These are phyloP conservation scores for Helostoma temminkii DNA, from an alignment of 2,797 vertebrate species.

Conservation along the genomic window DNA sequence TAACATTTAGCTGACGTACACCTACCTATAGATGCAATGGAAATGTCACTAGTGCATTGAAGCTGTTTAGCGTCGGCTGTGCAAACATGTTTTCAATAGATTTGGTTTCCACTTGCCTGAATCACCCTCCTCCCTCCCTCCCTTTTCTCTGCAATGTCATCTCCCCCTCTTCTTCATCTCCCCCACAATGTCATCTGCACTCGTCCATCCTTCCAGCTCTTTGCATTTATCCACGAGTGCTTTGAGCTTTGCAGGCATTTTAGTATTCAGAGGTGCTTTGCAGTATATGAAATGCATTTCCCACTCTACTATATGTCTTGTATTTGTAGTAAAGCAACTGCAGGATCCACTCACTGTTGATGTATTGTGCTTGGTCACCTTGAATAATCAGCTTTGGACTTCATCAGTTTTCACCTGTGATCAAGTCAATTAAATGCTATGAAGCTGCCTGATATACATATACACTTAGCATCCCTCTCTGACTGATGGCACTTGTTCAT, in stretches of 20 bases:
- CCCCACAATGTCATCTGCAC: slow-evolving; percentile 77
- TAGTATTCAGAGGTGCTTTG: slow-evolving; percentile 76
- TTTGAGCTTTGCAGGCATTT: slow-evolving; percentile 75
- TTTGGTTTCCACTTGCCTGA: slow-evolving; percentile 58
- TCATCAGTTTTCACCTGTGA: slow-evolving; percentile 58
- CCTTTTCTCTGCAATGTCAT: slow-evolving; percentile 71
- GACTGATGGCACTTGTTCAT: slow-evolving; percentile 68
- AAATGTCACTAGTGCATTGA: slow-evolving; percentile 23
- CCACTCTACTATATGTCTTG: slow-evolving; percentile 42
- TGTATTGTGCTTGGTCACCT: slow-evolving; percentile 49
- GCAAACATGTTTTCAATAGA: slow-evolving; percentile 71
- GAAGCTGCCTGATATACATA: slow-evolving; percentile 48
- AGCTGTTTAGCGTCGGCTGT: slow-evolving; percentile 43
- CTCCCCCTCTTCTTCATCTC: slow-evolving; percentile 67
- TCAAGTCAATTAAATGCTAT: slow-evolving; percentile 61
- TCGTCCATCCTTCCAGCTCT: slow-evolving; percentile 72
- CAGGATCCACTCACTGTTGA: slow-evolving; percentile 36
- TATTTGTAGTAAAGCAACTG: slow-evolving; percentile 35
- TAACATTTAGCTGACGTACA: slow-evolving; percentile 28
- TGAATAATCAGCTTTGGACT: slow-evolving; percentile 53
- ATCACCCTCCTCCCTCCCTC: slow-evolving; percentile 43
- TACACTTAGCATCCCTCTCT: slow-evolving; percentile 51
- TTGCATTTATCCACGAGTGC: slow-evolving; percentile 65
- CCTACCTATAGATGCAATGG: slow-evolving; percentile 26
- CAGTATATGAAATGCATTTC: slow-evolving; percentile 73